These are phyloP conservation scores for Diplodus sargus DNA, from an alignment of 2,797 vertebrate species.

Conservation along the genomic window DNA sequence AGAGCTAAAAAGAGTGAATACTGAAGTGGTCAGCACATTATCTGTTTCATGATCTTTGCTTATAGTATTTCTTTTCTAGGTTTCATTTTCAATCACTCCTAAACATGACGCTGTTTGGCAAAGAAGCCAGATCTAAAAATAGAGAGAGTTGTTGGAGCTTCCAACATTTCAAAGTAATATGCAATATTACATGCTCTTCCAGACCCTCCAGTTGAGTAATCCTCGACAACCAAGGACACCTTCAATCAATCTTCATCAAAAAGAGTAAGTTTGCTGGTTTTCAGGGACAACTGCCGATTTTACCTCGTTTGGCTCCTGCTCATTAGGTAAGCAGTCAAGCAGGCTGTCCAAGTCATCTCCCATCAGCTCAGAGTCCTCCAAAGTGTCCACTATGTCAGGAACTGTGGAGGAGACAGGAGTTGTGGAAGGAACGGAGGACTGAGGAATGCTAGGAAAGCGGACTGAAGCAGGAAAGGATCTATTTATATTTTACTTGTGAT, in stretches of 20 bases:
- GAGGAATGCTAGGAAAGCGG: conserved; percentile 39
- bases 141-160: not conserved
- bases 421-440: conserved; percentile 50
- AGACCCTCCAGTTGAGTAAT: not conserved
- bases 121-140: not conserved
- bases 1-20: too few species aligned
- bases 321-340: conserved; percentile 84
- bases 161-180: not conserved
- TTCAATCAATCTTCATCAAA: not conserved
- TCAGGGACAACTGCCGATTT: conserved; percentile 7
- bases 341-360: conserved; percentile 94
- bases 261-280: not conserved
- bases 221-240: not conserved
- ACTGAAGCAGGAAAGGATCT: conserved; percentile 39
- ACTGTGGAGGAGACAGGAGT: conserved; percentile 39
- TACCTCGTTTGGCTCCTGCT: conserved; percentile 61
- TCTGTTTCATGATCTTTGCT: not conserved
- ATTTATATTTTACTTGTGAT: not conserved
- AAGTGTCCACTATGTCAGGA: conserved; percentile 72
- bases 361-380: conserved; percentile 89
- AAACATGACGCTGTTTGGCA: not conserved
- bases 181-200: not conserved
- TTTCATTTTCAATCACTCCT: not conserved
- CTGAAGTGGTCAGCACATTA: not conserved
- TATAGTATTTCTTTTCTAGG: not conserved